phyloP scores from a whole-genome alignment of 2,113 vertebrate species.

The Equus przewalskii region DNA sequence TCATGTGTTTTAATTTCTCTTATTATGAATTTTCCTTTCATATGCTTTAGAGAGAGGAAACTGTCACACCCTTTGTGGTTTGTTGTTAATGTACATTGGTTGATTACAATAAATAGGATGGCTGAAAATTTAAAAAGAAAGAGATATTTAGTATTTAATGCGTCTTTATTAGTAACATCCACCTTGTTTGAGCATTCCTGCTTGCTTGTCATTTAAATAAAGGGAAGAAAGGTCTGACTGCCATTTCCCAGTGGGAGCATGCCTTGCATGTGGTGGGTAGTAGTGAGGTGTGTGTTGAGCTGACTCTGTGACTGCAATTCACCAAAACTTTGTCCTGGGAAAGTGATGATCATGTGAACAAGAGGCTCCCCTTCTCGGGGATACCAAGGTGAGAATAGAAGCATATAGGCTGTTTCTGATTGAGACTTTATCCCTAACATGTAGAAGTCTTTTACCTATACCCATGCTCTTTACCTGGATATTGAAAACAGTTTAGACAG shows the following conservation, averaged over 20 bases:
- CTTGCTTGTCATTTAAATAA: not conserved
- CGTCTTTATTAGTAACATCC: not conserved
- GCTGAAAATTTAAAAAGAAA: not conserved
- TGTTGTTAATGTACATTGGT: not conserved
- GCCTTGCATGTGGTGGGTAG: not conserved
- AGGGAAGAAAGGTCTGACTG: not conserved
- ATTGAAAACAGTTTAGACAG: conserved; percentile 29
- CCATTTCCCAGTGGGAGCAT: not conserved
- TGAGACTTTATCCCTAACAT: not conserved
- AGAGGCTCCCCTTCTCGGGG: not conserved
- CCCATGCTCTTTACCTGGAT: not conserved
- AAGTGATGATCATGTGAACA: conserved; percentile 37
- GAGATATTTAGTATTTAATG: not conserved
- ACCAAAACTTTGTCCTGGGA: not conserved
- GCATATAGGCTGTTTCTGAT: not conserved
- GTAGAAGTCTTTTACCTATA: not conserved
- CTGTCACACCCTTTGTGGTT: not conserved
- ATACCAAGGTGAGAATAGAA: not conserved
- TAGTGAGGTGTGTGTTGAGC: not conserved
- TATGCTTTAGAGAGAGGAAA: conserved; percentile 35
- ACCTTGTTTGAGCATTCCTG: conserved; percentile 1
- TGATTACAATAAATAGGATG: conserved; percentile 10
- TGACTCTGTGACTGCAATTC: not conserved
- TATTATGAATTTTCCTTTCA: not conserved
- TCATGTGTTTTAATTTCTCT: not conserved